phyloP scores from a whole-genome alignment of 2,888 invertebrate genomes.

The Amphimallon solstitiale region DNA sequence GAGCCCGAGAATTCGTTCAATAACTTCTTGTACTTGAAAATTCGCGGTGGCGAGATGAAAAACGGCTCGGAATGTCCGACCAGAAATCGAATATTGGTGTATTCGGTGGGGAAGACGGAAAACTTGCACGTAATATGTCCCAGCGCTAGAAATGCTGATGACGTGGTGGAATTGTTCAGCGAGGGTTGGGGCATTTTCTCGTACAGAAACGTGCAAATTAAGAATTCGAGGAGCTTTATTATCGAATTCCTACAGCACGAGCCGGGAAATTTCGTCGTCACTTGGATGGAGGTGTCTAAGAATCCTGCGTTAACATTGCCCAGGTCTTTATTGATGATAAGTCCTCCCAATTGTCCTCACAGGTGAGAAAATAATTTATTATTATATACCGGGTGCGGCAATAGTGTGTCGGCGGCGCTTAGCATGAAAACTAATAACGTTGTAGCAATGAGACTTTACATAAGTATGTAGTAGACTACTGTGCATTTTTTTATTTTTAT shows the following conservation, averaged over 20 bases:
- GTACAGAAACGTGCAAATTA: constrained; percentile 64
- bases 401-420: too few species aligned
- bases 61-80: constrained; percentile 71
- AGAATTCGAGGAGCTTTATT: constrained; percentile 73
- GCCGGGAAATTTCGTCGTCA: constrained; percentile 77
- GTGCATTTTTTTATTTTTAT: too few species aligned
- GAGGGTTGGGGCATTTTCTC: constrained; percentile 66
- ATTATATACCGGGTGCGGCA: too few species aligned
- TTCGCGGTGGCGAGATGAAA: constrained; percentile 67
- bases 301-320: constrained; percentile 68
- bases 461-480: too few species aligned
- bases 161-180: constrained; percentile 75
- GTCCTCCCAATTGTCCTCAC: constrained; percentile 75
- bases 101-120: constrained; percentile 74
- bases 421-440: too few species aligned
- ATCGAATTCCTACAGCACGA: constrained; percentile 80
- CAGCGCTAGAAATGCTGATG: constrained; percentile 60
- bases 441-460: too few species aligned
- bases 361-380: constrained; percentile 65
- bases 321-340: constrained; percentile 65
- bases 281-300: constrained; percentile 83
- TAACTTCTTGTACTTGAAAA: constrained; percentile 77
- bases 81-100: constrained; percentile 77
- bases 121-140: constrained; percentile 76
- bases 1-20: constrained; percentile 77